Percentiles rank a stretch among this genome's conserved stretches.
phyloP scores from a whole-genome alignment of 2,888 invertebrate species.

The Miltochrista miniata region DNA sequence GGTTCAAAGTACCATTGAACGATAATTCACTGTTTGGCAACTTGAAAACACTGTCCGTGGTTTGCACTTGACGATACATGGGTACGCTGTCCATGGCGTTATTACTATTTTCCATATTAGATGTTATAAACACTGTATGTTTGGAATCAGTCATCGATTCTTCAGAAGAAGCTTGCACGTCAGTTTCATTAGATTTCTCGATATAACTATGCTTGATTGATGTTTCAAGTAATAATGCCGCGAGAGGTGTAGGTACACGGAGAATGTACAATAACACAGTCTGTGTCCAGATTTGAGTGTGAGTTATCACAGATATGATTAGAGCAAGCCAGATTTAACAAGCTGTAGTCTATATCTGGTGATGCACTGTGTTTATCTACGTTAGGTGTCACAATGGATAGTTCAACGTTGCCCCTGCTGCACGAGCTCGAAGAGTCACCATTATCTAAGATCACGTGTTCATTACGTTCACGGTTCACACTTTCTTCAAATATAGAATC shows the following conservation, averaged over 20 bases:
- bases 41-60: slow-evolving; percentile 69
- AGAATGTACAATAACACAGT: slow-evolving; percentile 59
- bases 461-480: slow-evolving; percentile 38
- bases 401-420: slow-evolving; percentile 66
- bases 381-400: slow-evolving; percentile 54
- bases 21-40: too few relatives aligned
- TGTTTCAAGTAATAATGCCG: slow-evolving; percentile 55
- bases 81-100: slow-evolving; percentile 78
- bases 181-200: slow-evolving; percentile 64
- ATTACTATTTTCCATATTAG: slow-evolving; percentile 81
- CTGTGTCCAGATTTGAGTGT: slow-evolving; percentile 51
- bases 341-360: slow-evolving; percentile 49
- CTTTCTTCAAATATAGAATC: slow-evolving; percentile 54
- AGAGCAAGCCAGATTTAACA: slow-evolving; percentile 45
- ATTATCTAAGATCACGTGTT: slow-evolving; percentile 44
- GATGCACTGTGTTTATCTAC: slow-evolving; percentile 55
- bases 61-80: slow-evolving; percentile 64
- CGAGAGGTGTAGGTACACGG: slow-evolving; percentile 56
- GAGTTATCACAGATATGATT: slow-evolving; percentile 53
- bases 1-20: too few relatives aligned
- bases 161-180: slow-evolving; percentile 64
- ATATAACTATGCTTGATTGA: slow-evolving; percentile 61
- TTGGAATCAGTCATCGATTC: slow-evolving; percentile 61
- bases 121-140: slow-evolving; percentile 71
- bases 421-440: slow-evolving; percentile 56